Evolutionary conservation across 2,888 invertebrate species (phyloP).

Genomic region (Odontomyia ornata): DNA sequence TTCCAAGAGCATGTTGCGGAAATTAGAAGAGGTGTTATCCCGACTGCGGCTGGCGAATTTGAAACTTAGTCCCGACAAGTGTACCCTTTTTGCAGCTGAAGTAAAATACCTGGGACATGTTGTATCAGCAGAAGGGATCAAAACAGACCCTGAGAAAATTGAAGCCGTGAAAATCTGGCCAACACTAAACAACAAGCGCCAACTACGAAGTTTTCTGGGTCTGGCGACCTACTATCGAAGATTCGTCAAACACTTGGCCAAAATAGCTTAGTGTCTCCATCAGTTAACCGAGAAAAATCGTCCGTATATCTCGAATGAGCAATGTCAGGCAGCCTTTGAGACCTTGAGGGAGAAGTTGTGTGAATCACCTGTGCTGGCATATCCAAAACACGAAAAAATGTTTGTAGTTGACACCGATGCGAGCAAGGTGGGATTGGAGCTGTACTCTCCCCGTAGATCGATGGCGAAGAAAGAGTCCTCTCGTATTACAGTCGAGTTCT

Average conservation of each 20-base stretch:
- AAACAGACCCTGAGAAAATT: too few species aligned
- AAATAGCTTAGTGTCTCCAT: not conserved
- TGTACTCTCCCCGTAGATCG: not conserved
- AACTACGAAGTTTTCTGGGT: too few species aligned
- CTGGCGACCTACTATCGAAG: not conserved
- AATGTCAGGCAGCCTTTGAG: not conserved
- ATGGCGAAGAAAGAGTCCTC: not conserved
- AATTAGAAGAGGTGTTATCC: too few species aligned
- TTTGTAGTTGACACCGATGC: not conserved
- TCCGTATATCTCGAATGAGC: not conserved
- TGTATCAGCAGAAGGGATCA: too few species aligned
- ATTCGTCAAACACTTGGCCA: not conserved
- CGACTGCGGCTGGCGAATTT: too few species aligned
- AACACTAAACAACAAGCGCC: too few species aligned
- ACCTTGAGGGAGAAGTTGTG: not conserved
- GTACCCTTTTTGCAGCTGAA: too few species aligned
- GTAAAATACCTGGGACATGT: too few species aligned
- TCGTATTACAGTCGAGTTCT: not conserved
- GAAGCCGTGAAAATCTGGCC: too few species aligned
- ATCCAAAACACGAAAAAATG: conserved; percentile 20
- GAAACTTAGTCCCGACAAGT: too few species aligned
- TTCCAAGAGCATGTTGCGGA: too few species aligned
- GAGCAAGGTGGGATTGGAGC: too few species aligned
- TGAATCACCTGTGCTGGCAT: not conserved
- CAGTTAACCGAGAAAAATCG: not conserved